Conservation (phyloP, 2,888 invertebrate species). For the Ptychoptera albimana region DNA sequence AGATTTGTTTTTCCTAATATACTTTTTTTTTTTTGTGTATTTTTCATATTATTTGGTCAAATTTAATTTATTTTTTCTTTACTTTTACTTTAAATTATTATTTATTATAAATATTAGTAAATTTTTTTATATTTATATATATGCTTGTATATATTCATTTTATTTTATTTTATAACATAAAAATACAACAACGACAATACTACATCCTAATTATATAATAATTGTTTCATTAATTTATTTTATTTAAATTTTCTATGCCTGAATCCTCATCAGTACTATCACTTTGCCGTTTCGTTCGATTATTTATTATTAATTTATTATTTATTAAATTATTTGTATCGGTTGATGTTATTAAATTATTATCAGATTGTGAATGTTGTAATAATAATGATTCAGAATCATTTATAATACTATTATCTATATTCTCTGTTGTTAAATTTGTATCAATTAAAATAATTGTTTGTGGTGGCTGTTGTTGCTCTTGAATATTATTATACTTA, state of each 20-base stretch:
- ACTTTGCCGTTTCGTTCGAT: constrained; percentile 9
- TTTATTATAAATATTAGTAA: no score
- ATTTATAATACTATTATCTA: not conserved
- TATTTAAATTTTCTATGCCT: constrained; percentile 16
- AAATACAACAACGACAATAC: no score
- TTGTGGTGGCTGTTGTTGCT: constrained; percentile 4
- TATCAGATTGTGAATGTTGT: not conserved
- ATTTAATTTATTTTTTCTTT: no score
- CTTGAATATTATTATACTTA: not conserved
- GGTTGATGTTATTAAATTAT: not conserved
- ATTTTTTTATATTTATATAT: no score
- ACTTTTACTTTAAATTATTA: no score
- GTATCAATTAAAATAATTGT: constrained; percentile 8
- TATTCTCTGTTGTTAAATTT: constrained; percentile 6
- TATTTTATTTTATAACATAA: no score
- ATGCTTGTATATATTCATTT: no score
- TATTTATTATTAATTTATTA: constrained; percentile 4
- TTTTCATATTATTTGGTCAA: no score
- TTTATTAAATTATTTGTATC: constrained; percentile 3
- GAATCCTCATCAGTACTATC: constrained; percentile 16
- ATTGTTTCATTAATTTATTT: constrained; percentile 9
- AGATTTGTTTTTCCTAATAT: no score
- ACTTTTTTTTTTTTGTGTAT: no score
- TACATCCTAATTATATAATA: not conserved
- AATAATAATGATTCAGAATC: not conserved